These are phyloP conservation scores for Champsocephalus gunnari DNA, from an alignment of 2,797 vertebrate genomes.

Conservation along the genomic window DNA sequence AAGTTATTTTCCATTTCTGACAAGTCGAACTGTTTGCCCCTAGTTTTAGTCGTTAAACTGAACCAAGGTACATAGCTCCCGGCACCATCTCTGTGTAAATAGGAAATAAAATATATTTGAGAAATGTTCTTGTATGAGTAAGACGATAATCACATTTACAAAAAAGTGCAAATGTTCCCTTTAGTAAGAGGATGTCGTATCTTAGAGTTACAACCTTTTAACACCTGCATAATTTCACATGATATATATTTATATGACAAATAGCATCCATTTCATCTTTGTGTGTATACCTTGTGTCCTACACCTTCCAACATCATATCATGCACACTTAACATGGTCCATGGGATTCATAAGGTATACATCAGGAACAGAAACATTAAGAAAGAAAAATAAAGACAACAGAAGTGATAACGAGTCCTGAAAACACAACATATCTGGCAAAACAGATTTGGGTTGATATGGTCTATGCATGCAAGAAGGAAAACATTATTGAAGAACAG, in stretches of 20 bases:
- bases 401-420: slow-evolving; percentile 3
- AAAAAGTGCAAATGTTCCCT: not conserved
- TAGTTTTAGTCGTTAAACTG: slow-evolving; percentile 6
- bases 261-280: slow-evolving; percentile 14
- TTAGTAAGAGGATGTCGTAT: not conserved
- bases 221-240: not conserved
- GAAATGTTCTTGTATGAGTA: not conserved
- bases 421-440: not conserved
- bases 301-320: not conserved
- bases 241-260: not conserved
- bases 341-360: slow-evolving; percentile 2
- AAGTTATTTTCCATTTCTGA: slow-evolving; percentile 7
- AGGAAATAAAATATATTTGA: not conserved
- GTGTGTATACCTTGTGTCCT: not conserved
- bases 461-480: not conserved
- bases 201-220: not conserved
- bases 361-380: not conserved
- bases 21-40: not conserved
- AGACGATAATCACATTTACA: not conserved
- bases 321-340: not conserved
- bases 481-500: slow-evolving; percentile 13
- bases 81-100: slow-evolving; percentile 10
- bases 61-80: not conserved
- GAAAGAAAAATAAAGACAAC: not conserved
- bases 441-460: not conserved